Evolutionary conservation across 1,140 invertebrate genomes (phyloP).

Genomic region (Dinoponera quadriceps): DNA sequence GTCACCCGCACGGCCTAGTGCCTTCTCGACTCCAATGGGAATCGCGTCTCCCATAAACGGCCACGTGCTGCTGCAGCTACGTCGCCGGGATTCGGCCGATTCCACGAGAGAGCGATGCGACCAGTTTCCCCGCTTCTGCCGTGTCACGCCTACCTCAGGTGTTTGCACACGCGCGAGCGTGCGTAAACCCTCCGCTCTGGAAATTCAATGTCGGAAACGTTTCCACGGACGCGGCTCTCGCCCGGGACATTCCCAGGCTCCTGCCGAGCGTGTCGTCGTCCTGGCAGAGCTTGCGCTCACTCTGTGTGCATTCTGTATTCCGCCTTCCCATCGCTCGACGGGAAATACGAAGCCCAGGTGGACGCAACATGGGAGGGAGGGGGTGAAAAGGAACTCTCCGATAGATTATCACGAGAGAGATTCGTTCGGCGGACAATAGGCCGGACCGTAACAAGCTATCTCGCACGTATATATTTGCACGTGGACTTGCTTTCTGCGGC

Average conservation of each 20-base stretch:
- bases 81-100: slow-evolving; percentile 59
- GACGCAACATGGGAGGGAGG: too few relatives aligned
- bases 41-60: slow-evolving; percentile 76
- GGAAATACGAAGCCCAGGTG: not conserved
- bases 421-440: too few relatives aligned
- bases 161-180: slow-evolving; percentile 33
- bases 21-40: slow-evolving; percentile 63
- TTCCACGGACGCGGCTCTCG: slow-evolving; percentile 53
- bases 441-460: too few relatives aligned
- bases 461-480: too few relatives aligned
- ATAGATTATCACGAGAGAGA: too few relatives aligned
- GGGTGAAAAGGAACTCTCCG: too few relatives aligned
- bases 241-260: slow-evolving; percentile 60
- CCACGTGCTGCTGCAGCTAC: slow-evolving; percentile 68
- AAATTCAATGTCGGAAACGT: slow-evolving; percentile 61
- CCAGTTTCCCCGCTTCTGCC: slow-evolving; percentile 51
- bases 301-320: slow-evolving; percentile 12
- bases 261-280: slow-evolving; percentile 32
- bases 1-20: slow-evolving; percentile 68
- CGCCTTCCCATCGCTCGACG: not conserved
- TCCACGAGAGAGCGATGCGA: slow-evolving; percentile 44
- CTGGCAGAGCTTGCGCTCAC: not conserved
- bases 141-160: not conserved
- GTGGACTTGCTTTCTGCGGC: too few relatives aligned
- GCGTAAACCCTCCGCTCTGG: slow-evolving; percentile 15